These are phyloP conservation scores for Cacajao melanocephalus DNA, from an alignment of 2,797 vertebrate genomes.

Conservation along the genomic window DNA sequence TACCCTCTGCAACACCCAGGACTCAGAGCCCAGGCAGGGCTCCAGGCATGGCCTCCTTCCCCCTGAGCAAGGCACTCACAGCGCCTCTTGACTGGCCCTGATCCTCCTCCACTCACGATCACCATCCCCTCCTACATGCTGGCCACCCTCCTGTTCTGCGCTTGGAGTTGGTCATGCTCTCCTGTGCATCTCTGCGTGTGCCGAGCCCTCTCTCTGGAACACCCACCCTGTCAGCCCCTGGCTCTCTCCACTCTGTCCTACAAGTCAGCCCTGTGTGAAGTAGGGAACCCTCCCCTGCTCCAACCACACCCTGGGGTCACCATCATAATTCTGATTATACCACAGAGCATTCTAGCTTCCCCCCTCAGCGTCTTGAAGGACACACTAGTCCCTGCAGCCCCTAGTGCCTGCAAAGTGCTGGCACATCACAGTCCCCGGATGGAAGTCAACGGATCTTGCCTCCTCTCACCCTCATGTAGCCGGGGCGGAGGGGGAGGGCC, in stretches of 20 bases:
- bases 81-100: accelerated
- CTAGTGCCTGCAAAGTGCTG: background rate
- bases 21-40: background rate
- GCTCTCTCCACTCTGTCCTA: background rate
- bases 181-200: background rate
- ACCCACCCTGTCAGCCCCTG: background rate
- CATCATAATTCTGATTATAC: background rate
- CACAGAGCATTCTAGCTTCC: background rate
- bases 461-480: background rate
- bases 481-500: accelerated
- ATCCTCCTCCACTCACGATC: accelerated
- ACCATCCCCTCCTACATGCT: background rate
- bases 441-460: background rate
- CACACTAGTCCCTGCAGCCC: background rate
- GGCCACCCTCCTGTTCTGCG: background rate
- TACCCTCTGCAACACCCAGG: background rate
- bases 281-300: background rate
- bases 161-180: background rate
- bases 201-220: background rate
- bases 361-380: background rate
- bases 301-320: background rate
- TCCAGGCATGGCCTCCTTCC: background rate
- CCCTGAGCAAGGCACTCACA: background rate
- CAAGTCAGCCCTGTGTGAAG: background rate
- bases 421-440: background rate